Evolutionary conservation across 2,113 vertebrate species (phyloP).

Genomic region (Lamprotornis superbus): DNA sequence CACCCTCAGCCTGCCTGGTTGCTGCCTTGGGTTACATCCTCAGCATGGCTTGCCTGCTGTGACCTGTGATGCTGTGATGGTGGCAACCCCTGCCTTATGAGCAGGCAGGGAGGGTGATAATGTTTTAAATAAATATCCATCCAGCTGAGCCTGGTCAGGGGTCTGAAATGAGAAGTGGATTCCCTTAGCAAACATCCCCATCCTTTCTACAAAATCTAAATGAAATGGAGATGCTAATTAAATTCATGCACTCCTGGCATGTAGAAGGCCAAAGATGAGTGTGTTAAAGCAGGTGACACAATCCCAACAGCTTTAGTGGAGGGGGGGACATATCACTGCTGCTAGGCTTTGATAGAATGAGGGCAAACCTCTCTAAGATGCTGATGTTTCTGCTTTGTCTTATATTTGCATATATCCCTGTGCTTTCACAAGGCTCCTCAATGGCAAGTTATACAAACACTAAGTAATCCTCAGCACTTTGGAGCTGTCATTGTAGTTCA

Average conservation of each 20-base stretch:
- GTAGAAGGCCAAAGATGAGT: neutral
- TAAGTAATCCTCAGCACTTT: neutral
- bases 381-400: neutral
- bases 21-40: neutral
- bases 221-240: neutral
- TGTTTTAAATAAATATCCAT: neutral
- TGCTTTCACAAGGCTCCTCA: neutral
- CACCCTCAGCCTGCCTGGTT: neutral
- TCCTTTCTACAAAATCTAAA: neutral
- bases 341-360: constrained; percentile 45
- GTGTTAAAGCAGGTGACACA: neutral
- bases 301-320: neutral
- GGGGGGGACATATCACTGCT: neutral
- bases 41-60: neutral
- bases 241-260: neutral
- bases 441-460: neutral
- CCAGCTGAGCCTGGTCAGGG: neutral
- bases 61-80: neutral
- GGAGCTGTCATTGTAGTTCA: neutral
- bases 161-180: neutral
- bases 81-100: neutral
- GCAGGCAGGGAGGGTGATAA: neutral
- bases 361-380: neutral
- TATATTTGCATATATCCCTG: neutral
- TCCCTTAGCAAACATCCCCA: neutral